Evolutionary conservation across 92 coral and sea anemone species (phyloP).

Genomic region (Phenganax subtilis): DNA sequence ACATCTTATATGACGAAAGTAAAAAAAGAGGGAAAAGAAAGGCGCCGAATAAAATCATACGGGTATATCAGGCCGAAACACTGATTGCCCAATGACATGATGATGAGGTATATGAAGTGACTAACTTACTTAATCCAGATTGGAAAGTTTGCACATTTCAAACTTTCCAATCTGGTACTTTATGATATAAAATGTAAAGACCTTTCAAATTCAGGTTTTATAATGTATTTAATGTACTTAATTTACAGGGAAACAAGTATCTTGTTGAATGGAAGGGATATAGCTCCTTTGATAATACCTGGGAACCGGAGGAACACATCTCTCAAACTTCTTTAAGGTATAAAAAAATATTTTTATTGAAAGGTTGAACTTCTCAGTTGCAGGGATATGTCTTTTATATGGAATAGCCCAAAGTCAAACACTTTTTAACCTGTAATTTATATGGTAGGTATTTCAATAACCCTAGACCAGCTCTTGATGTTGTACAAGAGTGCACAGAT

Average conservation of each 20-base stretch:
- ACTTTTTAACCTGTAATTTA: neutral
- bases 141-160: neutral
- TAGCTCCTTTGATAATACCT: slow-evolving; percentile 6
- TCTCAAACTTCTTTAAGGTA: neutral
- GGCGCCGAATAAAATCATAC: neutral
- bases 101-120: neutral
- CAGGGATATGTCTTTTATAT: too few species aligned
- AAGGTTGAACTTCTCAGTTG: neutral
- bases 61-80: neutral
- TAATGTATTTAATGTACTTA: neutral
- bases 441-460: slow-evolving; percentile 13
- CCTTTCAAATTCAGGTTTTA: neutral
- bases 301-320: slow-evolving; percentile 12
- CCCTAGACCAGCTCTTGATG: neutral
- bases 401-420: neutral
- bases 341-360: neutral
- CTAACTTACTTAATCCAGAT: neutral
- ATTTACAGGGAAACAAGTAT: neutral
- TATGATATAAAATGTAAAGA: neutral
- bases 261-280: neutral
- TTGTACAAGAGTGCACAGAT: neutral
- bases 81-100: neutral
- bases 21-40: neutral
- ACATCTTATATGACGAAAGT: neutral
- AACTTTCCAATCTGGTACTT: neutral